Evolutionary conservation across 2,797 vertebrate genomes (phyloP).

Genomic region (Odontamblyopus lacepedii): DNA sequence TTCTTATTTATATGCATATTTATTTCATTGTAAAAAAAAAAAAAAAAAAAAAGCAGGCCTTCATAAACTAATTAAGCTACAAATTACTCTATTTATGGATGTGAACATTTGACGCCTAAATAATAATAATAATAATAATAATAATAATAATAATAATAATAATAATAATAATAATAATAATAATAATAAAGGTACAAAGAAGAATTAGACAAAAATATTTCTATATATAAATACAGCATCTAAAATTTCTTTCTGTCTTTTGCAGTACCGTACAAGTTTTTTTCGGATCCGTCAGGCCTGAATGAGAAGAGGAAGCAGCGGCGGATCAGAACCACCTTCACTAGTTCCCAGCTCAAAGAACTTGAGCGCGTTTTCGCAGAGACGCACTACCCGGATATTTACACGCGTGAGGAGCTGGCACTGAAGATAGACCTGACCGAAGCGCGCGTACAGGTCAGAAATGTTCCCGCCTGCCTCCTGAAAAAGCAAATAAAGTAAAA

Average conservation of each 20-base stretch:
- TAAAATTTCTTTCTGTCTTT: neutral
- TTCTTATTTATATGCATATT: too few species aligned
- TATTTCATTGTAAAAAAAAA: too few species aligned
- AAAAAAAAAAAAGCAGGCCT: too few species aligned
- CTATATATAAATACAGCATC: too few species aligned
- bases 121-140: too few species aligned
- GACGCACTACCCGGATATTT: constrained; percentile 97
- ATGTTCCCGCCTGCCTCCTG: neutral
- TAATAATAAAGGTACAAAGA: too few species aligned
- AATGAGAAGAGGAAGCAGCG: constrained; percentile 97
- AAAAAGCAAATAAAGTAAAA: neutral
- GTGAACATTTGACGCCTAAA: too few species aligned
- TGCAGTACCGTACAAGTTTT: constrained; percentile 92
- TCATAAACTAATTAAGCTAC: too few species aligned
- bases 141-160: too few species aligned
- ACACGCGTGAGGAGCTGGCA: constrained; percentile 94
- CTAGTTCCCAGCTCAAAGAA: constrained; percentile 95
- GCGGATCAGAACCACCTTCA: constrained; percentile 95
- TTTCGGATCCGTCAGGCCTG: constrained; percentile 92
- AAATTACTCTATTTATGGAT: too few species aligned
- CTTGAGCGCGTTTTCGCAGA: constrained; percentile 95
- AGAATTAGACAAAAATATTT: too few species aligned
- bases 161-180: too few species aligned
- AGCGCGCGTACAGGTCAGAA: constrained; percentile 90
- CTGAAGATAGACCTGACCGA: constrained; percentile 97